Conservation (phyloP, 2,113 vertebrate species). For the Prunella himalayana region DNA sequence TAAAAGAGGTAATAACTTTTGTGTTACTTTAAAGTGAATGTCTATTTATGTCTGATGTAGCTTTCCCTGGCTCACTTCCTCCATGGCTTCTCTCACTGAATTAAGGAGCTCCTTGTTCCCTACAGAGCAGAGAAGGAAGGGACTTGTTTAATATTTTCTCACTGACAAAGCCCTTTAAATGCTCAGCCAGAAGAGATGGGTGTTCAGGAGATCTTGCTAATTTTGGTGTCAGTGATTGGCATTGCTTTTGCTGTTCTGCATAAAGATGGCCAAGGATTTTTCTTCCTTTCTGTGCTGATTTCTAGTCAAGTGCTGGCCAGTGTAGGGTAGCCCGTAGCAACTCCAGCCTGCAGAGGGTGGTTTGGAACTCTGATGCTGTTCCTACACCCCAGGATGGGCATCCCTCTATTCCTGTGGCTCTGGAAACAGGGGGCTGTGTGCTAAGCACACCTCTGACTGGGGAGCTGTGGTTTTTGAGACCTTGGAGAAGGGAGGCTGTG, state of each 20-base stretch:
- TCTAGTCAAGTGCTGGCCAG: neutral
- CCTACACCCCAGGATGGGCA: neutral
- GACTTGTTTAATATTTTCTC: neutral
- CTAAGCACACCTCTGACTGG: neutral
- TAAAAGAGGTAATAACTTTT: constrained; percentile 40
- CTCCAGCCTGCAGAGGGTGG: neutral
- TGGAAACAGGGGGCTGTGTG: neutral
- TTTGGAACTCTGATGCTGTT: neutral
- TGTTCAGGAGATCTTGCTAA: neutral
- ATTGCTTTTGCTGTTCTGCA: neutral
- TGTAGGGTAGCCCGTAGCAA: neutral
- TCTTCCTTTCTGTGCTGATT: neutral
- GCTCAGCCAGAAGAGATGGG: neutral
- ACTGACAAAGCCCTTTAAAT: neutral
- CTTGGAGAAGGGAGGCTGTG: neutral
- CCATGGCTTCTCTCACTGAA: neutral
- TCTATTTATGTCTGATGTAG: neutral
- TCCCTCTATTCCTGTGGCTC: neutral
- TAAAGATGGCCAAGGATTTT: neutral
- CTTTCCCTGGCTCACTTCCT: neutral
- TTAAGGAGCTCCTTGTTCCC: neutral
- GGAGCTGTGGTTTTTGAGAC: neutral
- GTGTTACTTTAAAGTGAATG: neutral
- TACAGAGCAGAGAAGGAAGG: neutral
- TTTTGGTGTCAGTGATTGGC: neutral